Conservation (phyloP, 1,140 invertebrate species). For the Neocloeon triangulifer region DNA sequence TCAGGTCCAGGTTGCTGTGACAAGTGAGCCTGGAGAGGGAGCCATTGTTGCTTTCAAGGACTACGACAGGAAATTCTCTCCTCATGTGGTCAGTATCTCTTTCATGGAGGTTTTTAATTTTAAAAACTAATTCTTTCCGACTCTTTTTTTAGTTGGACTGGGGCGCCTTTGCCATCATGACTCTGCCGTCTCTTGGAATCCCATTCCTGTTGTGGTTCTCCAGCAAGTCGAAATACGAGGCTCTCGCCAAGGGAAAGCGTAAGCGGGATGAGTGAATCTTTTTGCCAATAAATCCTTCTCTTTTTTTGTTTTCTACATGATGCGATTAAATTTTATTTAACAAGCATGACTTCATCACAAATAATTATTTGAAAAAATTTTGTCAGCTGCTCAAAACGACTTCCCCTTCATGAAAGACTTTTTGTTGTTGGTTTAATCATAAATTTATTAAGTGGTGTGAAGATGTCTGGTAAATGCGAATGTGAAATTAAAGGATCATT, state of each 20-base stretch:
- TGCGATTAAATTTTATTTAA: no score
- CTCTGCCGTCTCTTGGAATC: slow-evolving; percentile 79
- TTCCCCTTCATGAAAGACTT: no score
- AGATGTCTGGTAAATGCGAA: no score
- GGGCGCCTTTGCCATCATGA: slow-evolving; percentile 91
- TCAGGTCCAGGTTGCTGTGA: slow-evolving; percentile 60
- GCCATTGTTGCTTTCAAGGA: slow-evolving; percentile 86
- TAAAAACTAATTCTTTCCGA: background rate
- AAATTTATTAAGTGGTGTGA: no score
- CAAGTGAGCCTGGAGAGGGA: slow-evolving; percentile 90
- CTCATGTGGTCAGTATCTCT: slow-evolving; percentile 80
- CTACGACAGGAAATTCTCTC: slow-evolving; percentile 95
- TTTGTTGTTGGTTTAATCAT: no score
- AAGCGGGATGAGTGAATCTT: background rate
- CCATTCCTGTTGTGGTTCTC: slow-evolving; percentile 85
- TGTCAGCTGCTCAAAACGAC: no score
- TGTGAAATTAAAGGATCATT: no score
- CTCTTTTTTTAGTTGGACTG: slow-evolving; percentile 59
- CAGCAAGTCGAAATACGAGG: slow-evolving; percentile 88
- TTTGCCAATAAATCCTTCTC: no score
- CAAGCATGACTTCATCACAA: no score
- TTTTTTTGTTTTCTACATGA: no score
- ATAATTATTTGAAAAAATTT: no score
- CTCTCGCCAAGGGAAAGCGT: slow-evolving; percentile 37
- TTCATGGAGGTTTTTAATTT: slow-evolving; percentile 14